Conservation (phyloP, 2,888 invertebrate species). For the Sicus ferrugineus region DNA sequence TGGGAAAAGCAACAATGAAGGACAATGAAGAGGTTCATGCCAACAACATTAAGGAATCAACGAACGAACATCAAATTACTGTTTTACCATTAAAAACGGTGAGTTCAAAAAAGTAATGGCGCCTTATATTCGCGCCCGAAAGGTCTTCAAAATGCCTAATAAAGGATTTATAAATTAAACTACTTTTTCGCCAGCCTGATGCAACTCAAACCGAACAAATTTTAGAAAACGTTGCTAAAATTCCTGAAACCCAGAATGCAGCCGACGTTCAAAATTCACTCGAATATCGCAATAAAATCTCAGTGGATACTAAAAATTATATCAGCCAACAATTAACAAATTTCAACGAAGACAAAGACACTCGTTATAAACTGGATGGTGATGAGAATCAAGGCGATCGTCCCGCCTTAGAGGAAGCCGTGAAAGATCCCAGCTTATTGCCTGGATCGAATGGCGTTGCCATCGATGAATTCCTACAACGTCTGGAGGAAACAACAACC, state of each 20-base stretch:
- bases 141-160: not conserved
- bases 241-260: constrained; percentile 46
- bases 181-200: constrained; percentile 14
- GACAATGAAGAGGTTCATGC: too few species aligned
- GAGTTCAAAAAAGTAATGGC: constrained; percentile 22
- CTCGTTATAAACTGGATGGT: constrained; percentile 47
- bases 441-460: constrained; percentile 45
- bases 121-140: not conserved
- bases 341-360: constrained; percentile 7
- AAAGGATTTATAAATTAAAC: not conserved
- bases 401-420: constrained; percentile 47
- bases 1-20: constrained; percentile 29
- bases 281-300: constrained; percentile 26
- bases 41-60: constrained; percentile 24
- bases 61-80: constrained; percentile 39
- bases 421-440: constrained; percentile 45
- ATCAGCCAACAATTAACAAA: constrained; percentile 36
- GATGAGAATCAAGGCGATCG: constrained; percentile 41
- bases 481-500: constrained; percentile 48
- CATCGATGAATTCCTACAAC: constrained; percentile 53
- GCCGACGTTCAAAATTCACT: constrained; percentile 20
- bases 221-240: constrained; percentile 48
- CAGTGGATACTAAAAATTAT: constrained; percentile 39
- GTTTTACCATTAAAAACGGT: constrained; percentile 42
- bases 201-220: constrained; percentile 29